Percentiles rank a stretch among this genome's conserved stretches.
These are phyloP conservation scores for Panurus biarmicus DNA, from an alignment of 2,113 vertebrate species.

Conservation along the genomic window DNA sequence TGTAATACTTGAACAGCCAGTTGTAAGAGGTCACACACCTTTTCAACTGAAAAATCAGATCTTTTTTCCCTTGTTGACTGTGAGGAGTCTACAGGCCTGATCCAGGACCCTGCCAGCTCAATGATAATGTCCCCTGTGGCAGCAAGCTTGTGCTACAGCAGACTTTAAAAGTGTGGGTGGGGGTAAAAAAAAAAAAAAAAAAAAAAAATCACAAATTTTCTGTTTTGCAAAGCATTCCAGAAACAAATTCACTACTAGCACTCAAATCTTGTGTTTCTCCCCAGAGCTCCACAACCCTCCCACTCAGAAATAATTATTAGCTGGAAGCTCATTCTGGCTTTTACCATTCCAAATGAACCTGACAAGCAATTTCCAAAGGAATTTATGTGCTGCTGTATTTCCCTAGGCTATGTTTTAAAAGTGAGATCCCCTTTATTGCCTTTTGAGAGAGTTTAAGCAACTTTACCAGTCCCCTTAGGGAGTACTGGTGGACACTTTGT, in stretches of 20 bases:
- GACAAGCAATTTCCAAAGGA: slow-evolving; percentile 57
- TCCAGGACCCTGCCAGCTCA: not conserved
- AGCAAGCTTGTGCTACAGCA: not conserved
- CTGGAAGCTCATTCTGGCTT: slow-evolving; percentile 43
- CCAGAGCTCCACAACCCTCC: slow-evolving; percentile 25
- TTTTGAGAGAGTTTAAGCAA: slow-evolving; percentile 43
- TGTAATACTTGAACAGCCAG: not conserved
- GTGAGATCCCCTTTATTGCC: slow-evolving; percentile 33
- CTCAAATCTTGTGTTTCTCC: slow-evolving; percentile 42
- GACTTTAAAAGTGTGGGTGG: not conserved
- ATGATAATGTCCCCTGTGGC: not conserved
- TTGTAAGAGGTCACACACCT: not conserved
- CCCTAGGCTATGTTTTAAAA: slow-evolving; percentile 47
- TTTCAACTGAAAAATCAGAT: not conserved
- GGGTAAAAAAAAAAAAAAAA: not conserved
- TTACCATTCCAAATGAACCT: slow-evolving; percentile 54
- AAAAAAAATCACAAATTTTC: not conserved
- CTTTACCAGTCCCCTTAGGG: not conserved
- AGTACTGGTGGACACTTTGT: not conserved
- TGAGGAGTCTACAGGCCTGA: not conserved
- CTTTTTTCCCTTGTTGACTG: not conserved
- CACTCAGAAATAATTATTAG: slow-evolving; percentile 59
- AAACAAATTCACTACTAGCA: not conserved
- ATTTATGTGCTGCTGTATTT: slow-evolving; percentile 42
- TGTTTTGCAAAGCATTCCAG: not conserved